phyloP scores from a whole-genome alignment of 2,888 invertebrate species.

The Chrysomela aeneicollis region DNA sequence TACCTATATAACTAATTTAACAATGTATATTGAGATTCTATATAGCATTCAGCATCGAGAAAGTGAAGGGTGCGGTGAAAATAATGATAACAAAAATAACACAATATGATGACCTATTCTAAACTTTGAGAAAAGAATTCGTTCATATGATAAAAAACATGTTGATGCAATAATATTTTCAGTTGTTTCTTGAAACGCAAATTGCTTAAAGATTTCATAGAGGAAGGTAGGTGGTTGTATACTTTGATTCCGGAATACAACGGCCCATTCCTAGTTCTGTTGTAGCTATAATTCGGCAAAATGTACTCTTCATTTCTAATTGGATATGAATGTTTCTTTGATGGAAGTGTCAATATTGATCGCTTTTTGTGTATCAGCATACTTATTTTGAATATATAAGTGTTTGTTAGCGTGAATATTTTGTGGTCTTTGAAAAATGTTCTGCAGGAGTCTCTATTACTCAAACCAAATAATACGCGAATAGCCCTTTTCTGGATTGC shows the following conservation, averaged over 20 bases:
- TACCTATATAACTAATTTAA: no score
- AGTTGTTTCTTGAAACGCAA: no score
- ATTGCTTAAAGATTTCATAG: neutral
- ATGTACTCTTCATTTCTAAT: neutral
- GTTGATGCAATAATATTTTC: no score
- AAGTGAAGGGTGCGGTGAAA: no score
- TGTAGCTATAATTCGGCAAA: conserved; percentile 1
- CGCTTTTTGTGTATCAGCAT: conserved; percentile 3
- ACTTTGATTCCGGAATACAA: neutral
- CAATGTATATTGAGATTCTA: no score
- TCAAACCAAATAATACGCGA: neutral
- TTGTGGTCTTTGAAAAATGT: neutral
- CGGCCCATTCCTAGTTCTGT: conserved; percentile 1
- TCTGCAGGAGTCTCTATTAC: conserved; percentile 3
- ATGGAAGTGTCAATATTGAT: conserved; percentile 1
- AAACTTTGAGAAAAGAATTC: no score
- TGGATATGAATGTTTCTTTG: neutral
- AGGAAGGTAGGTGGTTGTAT: neutral
- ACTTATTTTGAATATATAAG: neutral
- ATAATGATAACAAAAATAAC: no score
- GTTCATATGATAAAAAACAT: no score
- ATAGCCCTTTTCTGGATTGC: neutral
- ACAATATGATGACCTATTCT: no score
- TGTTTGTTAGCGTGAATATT: conserved; percentile 11
- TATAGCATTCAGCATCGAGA: no score